A percentile compares a stretch with the other conserved stretches of the same genome.
Conservation (phyloP, 2,113 vertebrate genomes). For the Eupsittula cactorum region DNA sequence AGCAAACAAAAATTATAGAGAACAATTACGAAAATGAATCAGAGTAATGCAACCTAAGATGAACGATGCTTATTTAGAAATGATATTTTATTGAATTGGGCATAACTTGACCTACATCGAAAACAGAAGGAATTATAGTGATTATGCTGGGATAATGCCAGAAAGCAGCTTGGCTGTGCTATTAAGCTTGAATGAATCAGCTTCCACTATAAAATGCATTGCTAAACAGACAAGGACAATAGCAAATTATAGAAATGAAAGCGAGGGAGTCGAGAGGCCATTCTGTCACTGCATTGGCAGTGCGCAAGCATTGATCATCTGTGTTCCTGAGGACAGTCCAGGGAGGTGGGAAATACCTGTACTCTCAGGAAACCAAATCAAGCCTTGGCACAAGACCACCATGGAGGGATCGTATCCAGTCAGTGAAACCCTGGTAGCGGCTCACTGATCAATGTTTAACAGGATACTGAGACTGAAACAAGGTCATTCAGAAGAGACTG, state of each 20-base stretch:
- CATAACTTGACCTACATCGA: slow-evolving; percentile 27
- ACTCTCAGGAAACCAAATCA: not conserved
- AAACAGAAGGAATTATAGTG: slow-evolving; percentile 45
- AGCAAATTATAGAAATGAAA: not conserved
- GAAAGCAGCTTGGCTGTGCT: slow-evolving; percentile 17
- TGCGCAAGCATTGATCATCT: not conserved
- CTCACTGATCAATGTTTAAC: not conserved
- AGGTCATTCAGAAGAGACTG: not conserved
- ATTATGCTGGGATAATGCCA: slow-evolving; percentile 55
- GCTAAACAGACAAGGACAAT: slow-evolving; percentile 7
- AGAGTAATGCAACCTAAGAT: slow-evolving; percentile 20
- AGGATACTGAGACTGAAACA: not conserved
- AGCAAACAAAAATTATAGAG: slow-evolving; percentile 37
- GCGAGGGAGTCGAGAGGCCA: not conserved
- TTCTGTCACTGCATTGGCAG: not conserved
- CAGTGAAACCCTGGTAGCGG: not conserved
- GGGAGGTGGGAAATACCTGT: not conserved
- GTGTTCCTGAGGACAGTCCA: not conserved
- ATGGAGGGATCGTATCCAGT: not conserved
- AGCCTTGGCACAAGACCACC: not conserved
- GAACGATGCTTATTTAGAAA: slow-evolving; percentile 57
- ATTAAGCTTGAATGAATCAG: slow-evolving; percentile 39
- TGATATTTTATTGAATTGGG: slow-evolving; percentile 43
- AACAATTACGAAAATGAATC: slow-evolving; percentile 44
- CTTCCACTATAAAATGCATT: not conserved